Evolutionary conservation across 1,140 invertebrate genomes (phyloP).

Genomic region (Lasaia peninsularis): DNA sequence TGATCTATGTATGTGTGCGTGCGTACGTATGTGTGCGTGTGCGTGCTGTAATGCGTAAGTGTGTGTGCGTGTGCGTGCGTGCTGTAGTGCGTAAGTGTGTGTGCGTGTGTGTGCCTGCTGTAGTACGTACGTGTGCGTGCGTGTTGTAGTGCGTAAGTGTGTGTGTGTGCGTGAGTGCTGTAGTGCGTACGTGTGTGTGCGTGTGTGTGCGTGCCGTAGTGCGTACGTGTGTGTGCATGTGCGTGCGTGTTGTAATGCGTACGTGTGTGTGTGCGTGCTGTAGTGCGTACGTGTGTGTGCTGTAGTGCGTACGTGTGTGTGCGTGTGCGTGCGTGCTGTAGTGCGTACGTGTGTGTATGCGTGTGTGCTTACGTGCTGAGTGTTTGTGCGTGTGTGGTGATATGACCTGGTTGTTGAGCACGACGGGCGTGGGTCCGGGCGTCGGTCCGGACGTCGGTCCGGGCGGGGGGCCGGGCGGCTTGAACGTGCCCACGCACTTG

Average conservation of each 20-base stretch:
- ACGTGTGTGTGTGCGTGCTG: neutral
- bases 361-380: too few species aligned
- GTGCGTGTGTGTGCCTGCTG: conserved; percentile 48
- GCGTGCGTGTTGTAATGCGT: conserved; percentile 17
- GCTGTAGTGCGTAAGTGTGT: conserved; percentile 35
- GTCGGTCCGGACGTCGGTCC: too few species aligned
- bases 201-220: too few species aligned
- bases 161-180: too few species aligned
- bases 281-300: conserved; percentile 47
- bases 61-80: conserved; percentile 43
- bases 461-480: conserved; percentile 22
- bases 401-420: conserved; percentile 51
- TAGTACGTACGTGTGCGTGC: conserved; percentile 35
- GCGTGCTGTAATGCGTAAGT: conserved; percentile 43
- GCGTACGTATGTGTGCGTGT: conserved; percentile 37
- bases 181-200: too few species aligned
- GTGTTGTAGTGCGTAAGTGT: neutral
- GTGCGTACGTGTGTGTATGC: too few species aligned
- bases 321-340: too few species aligned
- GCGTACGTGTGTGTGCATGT: too few species aligned
- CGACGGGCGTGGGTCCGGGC: conserved; percentile 37
- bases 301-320: conserved; percentile 36
- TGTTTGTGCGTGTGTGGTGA: conserved; percentile 11
- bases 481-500: conserved; percentile 60
- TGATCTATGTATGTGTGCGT: neutral